Base-by-base conservation (phyloP, 2,888 invertebrate species). In the Anoncus sp. region DNA sequence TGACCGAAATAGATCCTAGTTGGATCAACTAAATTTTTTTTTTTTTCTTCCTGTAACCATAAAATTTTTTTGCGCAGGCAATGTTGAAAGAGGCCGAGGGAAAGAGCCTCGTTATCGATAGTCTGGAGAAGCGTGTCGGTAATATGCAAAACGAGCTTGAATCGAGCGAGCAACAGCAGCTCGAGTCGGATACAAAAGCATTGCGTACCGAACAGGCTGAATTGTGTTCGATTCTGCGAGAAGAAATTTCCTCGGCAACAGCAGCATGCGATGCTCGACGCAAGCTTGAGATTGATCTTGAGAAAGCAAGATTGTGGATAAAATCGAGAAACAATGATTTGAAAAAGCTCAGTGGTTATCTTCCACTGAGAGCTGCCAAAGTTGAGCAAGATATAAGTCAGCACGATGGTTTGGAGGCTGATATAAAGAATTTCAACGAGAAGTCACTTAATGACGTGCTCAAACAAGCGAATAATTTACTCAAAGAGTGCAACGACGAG, bases 111-210 rank as follows among this genome's bases (percentile, higher is more conserved):
- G 93, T 96, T 5, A 95, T 96, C 73, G 97, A 97, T 84, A 96
- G 96, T 0, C 92, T 98, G 27, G 96, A 97, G 84, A 97, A 96
- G 90, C 95, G 97, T 75, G 94, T 97, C 14, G 94, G 94, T 77
- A 96, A 96, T 82, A 96, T 98, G 92, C 95, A 96, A 86, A 94
- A 96, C 75, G 98, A 98, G 89, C 91, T 98, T 43, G 98, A 98
- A 89, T 95, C 96, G 6, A 94, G 95, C 0, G 98, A 98, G 90
- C 95, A 97, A 83, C 95, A 95, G 82, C 95, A 96, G 87, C 91
- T 98, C 60, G 96, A 97, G 87, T 93, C 94, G 0, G 94, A 95
- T 40, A 91, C 98, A 47, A 94, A 94, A 80, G 94, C 95, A 85
- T 91, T 98, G 0, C 94, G 95, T 22, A 92, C 93, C 0, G 96